Evolutionary conservation across 2,888 invertebrate species (phyloP).

Genomic region (Drosophila melanosoma): DNA sequence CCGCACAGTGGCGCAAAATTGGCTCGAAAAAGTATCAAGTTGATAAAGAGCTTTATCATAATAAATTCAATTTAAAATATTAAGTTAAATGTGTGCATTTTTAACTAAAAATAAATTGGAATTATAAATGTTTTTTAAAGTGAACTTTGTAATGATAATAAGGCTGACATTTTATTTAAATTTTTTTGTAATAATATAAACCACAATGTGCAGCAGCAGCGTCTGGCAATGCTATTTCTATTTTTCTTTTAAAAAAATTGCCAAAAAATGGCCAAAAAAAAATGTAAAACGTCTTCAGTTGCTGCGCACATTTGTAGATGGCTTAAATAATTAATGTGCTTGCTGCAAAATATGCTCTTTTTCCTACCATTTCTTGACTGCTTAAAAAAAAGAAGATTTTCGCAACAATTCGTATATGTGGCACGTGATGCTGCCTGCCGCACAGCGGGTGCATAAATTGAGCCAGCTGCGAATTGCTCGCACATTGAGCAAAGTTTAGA

Average conservation of each 20-base stretch:
- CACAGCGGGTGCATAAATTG: conserved; percentile 66
- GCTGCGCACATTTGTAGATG: conserved; percentile 71
- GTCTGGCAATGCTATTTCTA: conserved; percentile 9
- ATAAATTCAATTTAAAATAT: background rate
- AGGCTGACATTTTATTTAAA: background rate
- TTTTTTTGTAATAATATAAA: background rate
- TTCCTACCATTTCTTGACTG: conserved; percentile 25
- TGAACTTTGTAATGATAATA: background rate
- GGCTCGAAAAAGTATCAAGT: background rate
- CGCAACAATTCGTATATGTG: conserved; percentile 45
- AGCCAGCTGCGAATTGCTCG: conserved; percentile 70
- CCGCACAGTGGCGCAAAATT: conserved; percentile 20
- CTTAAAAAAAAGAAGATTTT: conserved; percentile 1
- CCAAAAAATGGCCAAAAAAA: conserved; percentile 3
- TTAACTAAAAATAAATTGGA: background rate
- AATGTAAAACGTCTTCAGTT: conserved; percentile 22
- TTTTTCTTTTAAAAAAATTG: conserved; percentile 21
- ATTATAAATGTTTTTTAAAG: background rate
- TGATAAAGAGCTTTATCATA: background rate
- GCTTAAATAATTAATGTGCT: conserved; percentile 80
- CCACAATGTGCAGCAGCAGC: conserved; percentile 34
- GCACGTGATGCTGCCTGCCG: conserved; percentile 61
- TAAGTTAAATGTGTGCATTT: background rate
- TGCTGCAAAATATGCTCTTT: conserved; percentile 47
- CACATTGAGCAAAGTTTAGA: conserved; percentile 50